These are phyloP conservation scores for Drosophila seguyi DNA, from an alignment of 1,140 invertebrate genomes.

Conservation along the genomic window DNA sequence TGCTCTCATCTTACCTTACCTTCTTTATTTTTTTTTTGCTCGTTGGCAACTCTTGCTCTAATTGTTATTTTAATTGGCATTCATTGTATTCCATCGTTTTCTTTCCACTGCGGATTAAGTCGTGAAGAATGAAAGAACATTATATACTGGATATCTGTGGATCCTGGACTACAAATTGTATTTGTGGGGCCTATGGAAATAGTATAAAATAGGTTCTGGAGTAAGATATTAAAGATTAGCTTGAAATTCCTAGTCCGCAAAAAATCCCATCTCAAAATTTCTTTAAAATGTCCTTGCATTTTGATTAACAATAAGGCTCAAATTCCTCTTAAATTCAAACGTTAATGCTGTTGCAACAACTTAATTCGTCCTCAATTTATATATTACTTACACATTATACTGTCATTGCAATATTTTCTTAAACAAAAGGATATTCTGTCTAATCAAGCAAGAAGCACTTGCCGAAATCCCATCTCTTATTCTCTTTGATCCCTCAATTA, in stretches of 20 bases:
- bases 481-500: slow-evolving; percentile 35
- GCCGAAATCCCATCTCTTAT: not conserved
- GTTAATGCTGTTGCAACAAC: not conserved
- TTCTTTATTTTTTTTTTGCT: not conserved
- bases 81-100: slow-evolving; percentile 1
- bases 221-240: not conserved
- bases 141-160: not conserved
- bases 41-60: slow-evolving; percentile 28
- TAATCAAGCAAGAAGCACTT: slow-evolving; percentile 22
- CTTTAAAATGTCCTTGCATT: not conserved
- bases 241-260: not conserved
- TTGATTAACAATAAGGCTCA: not conserved
- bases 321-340: not conserved
- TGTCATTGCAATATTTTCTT: not conserved
- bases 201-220: not conserved
- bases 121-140: not conserved
- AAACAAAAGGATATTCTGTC: not conserved
- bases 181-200: not conserved
- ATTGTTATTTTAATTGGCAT: slow-evolving; percentile 46
- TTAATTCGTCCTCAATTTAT: not conserved
- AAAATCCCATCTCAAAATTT: not conserved
- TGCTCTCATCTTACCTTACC: slow-evolving; percentile 13
- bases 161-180: not conserved
- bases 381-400: not conserved
- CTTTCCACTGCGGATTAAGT: slow-evolving; percentile 3